Evolutionary conservation across 2,797 vertebrate genomes (phyloP).

Genomic region (Mormyrops attenuatus): DNA sequence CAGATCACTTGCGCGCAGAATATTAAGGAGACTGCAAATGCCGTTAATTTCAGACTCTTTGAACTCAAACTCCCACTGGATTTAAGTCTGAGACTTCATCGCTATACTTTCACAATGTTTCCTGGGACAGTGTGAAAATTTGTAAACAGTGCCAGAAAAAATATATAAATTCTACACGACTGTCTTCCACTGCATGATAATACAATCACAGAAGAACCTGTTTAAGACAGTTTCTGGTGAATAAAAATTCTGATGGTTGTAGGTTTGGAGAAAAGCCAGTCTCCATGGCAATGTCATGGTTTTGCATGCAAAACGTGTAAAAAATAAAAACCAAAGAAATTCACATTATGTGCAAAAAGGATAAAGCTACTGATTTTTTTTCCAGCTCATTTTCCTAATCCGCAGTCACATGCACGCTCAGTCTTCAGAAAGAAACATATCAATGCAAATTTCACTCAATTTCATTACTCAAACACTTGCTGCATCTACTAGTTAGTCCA

Average conservation of each 20-base stretch:
- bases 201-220: neutral
- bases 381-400: neutral
- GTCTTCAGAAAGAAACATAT: neutral
- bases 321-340: neutral
- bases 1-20: neutral
- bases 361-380: neutral
- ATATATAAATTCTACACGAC: neutral
- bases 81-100: neutral
- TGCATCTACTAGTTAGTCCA: neutral
- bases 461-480: neutral
- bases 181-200: neutral
- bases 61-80: neutral
- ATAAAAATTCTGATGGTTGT: neutral
- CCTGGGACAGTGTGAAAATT: neutral
- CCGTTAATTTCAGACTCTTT: neutral
- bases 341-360: neutral
- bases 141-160: neutral
- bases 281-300: neutral
- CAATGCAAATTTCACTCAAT: neutral
- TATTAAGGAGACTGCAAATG: neutral
- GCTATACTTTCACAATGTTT: neutral
- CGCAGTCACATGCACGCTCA: neutral
- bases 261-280: neutral
- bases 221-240: neutral
- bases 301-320: neutral